These are phyloP conservation scores for Varanus komodoensis DNA, from an alignment of 2,113 vertebrate species.

Conservation along the genomic window DNA sequence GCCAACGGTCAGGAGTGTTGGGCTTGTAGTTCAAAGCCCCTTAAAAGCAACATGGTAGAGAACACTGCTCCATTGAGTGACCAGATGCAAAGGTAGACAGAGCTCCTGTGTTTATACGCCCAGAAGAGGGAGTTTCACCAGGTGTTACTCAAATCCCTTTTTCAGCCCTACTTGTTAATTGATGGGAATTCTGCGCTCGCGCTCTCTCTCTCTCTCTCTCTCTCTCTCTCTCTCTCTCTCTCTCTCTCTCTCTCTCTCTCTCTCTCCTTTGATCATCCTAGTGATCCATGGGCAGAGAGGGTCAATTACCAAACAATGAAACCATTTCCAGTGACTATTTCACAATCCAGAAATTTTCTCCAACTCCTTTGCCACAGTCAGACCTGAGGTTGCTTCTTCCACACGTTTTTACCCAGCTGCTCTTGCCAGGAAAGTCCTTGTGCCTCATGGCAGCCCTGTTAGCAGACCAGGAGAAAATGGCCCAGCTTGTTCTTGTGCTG, in stretches of 20 bases:
- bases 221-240: too few species aligned
- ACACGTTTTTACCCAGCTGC: too few species aligned
- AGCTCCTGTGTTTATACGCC: background rate
- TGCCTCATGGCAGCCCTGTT: background rate
- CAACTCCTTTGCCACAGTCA: background rate
- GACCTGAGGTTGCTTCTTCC: background rate
- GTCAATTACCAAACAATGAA: background rate
- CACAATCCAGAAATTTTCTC: background rate
- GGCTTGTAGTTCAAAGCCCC: background rate
- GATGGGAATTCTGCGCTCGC: background rate
- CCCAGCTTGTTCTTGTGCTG: background rate
- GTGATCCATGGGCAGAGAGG: background rate
- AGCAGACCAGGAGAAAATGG: too few species aligned
- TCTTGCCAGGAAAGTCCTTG: background rate
- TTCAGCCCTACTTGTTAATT: background rate
- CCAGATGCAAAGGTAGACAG: background rate
- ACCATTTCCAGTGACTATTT: background rate
- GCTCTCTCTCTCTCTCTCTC: too few species aligned
- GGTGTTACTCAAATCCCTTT: background rate
- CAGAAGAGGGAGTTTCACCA: background rate
- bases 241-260: too few species aligned
- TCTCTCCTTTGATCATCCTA: background rate
- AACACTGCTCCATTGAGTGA: background rate
- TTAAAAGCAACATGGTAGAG: background rate
- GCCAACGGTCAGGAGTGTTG: too few species aligned